Evolutionary conservation across 2,888 invertebrate genomes (phyloP).

Genomic region (Pheosia gnoma): DNA sequence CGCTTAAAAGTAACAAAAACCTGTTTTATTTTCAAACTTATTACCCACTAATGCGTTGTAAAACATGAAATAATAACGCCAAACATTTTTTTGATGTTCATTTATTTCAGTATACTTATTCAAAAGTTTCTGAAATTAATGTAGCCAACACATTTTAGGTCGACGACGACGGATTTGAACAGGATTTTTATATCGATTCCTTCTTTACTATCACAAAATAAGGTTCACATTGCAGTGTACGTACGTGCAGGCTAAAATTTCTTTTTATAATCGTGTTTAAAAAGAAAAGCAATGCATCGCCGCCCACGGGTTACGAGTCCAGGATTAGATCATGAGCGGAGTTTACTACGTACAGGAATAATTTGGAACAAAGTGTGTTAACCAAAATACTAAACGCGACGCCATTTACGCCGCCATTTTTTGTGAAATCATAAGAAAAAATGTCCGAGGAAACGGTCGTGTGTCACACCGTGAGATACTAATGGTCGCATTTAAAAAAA

Average conservation of each 20-base stretch:
- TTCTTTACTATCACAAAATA: conserved; percentile 9
- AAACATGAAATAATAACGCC: too few species aligned
- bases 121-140: conserved; percentile 17
- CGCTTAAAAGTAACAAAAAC: too few species aligned
- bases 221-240: conserved; percentile 31
- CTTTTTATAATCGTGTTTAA: conserved; percentile 50
- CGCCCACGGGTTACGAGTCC: conserved; percentile 50
- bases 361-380: conserved; percentile 36
- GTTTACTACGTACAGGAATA: conserved; percentile 49
- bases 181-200: conserved; percentile 2
- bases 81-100: too few species aligned
- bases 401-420: neutral
- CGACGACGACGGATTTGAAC: conserved; percentile 15
- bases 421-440: neutral
- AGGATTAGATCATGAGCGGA: conserved; percentile 47
- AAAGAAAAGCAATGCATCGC: conserved; percentile 56
- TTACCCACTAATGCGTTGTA: too few species aligned
- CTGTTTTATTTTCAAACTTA: too few species aligned
- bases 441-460: neutral
- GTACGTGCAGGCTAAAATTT: conserved; percentile 22
- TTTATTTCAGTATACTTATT: conserved; percentile 5
- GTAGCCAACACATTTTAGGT: conserved; percentile 27
- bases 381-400: conserved; percentile 17
- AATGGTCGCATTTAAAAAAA: conserved; percentile 4
- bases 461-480: neutral